Percentiles rank a stretch among this genome's conserved stretches.
Evolutionary conservation across 2,797 vertebrate genomes (phyloP).

Genomic region (Nannoperca australis): DNA sequence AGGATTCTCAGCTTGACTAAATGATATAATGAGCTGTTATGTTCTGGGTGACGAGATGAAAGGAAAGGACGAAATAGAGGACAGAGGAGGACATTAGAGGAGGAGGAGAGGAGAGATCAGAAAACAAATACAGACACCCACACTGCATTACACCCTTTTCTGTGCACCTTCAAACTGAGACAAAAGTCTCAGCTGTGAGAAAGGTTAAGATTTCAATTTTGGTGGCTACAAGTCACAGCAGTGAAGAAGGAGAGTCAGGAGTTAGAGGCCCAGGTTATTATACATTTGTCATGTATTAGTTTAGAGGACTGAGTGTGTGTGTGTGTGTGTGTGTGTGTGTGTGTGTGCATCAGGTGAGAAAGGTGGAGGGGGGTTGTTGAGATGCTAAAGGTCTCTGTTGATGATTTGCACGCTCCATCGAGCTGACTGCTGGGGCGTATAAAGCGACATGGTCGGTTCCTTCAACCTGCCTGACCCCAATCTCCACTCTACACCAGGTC

Average conservation of each 20-base stretch:
- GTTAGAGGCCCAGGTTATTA: slow-evolving; percentile 75
- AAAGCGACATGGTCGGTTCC: slow-evolving; percentile 85
- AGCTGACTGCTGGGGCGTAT: slow-evolving; percentile 79
- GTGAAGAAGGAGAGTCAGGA: slow-evolving; percentile 47
- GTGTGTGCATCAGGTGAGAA: slow-evolving; percentile 61
- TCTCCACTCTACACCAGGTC: slow-evolving; percentile 85
- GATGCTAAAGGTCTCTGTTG: slow-evolving; percentile 86
- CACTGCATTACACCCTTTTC: slow-evolving; percentile 33
- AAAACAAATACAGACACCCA: slow-evolving; percentile 53
- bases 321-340: slow-evolving; percentile 8
- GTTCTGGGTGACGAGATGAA: slow-evolving; percentile 76
- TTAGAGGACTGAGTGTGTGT: slow-evolving; percentile 40
- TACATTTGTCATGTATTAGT: slow-evolving; percentile 81
- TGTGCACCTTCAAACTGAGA: slow-evolving; percentile 71
- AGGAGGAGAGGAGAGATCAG: slow-evolving; percentile 38
- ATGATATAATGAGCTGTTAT: slow-evolving; percentile 82
- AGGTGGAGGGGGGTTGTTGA: slow-evolving; percentile 60
- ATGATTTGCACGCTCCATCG: slow-evolving; percentile 87
- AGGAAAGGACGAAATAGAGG: slow-evolving; percentile 69
- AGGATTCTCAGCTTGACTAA: slow-evolving; percentile 82
- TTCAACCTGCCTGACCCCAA: slow-evolving; percentile 88
- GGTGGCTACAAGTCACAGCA: slow-evolving; percentile 60
- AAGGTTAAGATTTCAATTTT: slow-evolving; percentile 80
- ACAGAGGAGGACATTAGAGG: slow-evolving; percentile 55
- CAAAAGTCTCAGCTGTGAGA: slow-evolving; percentile 67